Evolutionary conservation across 2,797 vertebrate genomes (phyloP).

Genomic region (Remorina albescens): DNA sequence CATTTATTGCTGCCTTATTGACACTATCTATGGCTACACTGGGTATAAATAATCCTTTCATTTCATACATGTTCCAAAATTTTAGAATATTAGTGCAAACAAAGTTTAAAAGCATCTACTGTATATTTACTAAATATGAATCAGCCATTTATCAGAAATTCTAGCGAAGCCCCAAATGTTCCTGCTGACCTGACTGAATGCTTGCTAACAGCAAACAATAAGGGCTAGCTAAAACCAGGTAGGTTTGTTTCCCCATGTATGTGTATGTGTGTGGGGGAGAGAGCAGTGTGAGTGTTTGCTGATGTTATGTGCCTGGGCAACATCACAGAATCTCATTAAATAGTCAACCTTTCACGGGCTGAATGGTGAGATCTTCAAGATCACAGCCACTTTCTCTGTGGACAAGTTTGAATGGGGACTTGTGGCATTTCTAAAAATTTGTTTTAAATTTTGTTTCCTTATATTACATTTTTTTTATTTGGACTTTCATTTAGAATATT

Average conservation of each 20-base stretch:
- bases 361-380: slow-evolving; percentile 80
- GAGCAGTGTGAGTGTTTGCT: slow-evolving; percentile 72
- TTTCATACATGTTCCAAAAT: slow-evolving; percentile 34
- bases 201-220: slow-evolving; percentile 62
- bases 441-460: slow-evolving; percentile 25
- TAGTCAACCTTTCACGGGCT: slow-evolving; percentile 81
- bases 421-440: slow-evolving; percentile 41
- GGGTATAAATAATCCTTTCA: slow-evolving; percentile 41
- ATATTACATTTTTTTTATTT: slow-evolving; percentile 4
- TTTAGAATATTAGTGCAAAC: slow-evolving; percentile 33
- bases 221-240: slow-evolving; percentile 74
- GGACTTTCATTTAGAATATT: background rate
- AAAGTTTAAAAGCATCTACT: slow-evolving; percentile 49
- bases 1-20: slow-evolving; percentile 62
- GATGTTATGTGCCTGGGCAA: slow-evolving; percentile 77
- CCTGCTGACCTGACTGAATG: slow-evolving; percentile 52
- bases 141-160: slow-evolving; percentile 61
- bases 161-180: slow-evolving; percentile 43
- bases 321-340: slow-evolving; percentile 82
- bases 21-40: slow-evolving; percentile 36
- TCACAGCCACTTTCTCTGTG: slow-evolving; percentile 67
- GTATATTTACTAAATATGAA: slow-evolving; percentile 49
- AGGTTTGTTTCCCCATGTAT: slow-evolving; percentile 36
- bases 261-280: slow-evolving; percentile 38
- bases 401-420: slow-evolving; percentile 30